A percentile compares a stretch with the other conserved stretches of the same genome.
Evolutionary conservation across 92 coral and sea anemone species (phyloP).

Genomic region (Zoanthus gigantus): DNA sequence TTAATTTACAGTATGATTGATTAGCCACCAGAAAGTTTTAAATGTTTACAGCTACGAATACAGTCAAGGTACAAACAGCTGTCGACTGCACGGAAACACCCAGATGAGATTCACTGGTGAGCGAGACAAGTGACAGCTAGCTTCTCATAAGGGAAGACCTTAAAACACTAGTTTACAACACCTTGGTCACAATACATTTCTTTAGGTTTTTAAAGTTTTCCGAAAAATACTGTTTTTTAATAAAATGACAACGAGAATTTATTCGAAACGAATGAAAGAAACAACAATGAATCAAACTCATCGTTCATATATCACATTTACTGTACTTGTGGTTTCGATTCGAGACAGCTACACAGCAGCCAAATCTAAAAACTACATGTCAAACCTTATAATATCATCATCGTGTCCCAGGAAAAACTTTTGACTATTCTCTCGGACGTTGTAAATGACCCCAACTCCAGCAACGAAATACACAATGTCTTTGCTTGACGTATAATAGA

Average conservation of each 20-base stretch:
- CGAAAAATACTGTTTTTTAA: background rate
- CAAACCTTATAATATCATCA: slow-evolving; percentile 98
- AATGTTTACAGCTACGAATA: too few species aligned
- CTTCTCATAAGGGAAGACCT: background rate
- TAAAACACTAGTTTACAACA: background rate
- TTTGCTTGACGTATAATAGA: slow-evolving; percentile 86
- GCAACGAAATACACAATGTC: slow-evolving; percentile 98
- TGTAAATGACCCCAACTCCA: slow-evolving; percentile 96
- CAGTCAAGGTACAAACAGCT: background rate
- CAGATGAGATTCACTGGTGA: background rate
- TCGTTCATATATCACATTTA: background rate
- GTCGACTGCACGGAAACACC: background rate
- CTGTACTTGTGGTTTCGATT: background rate
- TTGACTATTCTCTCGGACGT: slow-evolving; percentile 85
- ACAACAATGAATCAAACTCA: background rate
- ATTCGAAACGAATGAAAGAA: background rate
- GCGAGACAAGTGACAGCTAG: background rate
- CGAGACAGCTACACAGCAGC: background rate
- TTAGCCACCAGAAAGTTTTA: too few species aligned
- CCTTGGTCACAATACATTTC: background rate
- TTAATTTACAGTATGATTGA: too few species aligned
- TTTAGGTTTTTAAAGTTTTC: background rate
- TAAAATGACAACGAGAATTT: background rate
- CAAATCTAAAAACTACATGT: background rate
- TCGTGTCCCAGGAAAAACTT: slow-evolving; percentile 95